Evolutionary conservation across 2,888 invertebrate genomes (phyloP), one percentile per base, ranked within the genome.

Genomic region (Phyllotreta striolata): DNA sequence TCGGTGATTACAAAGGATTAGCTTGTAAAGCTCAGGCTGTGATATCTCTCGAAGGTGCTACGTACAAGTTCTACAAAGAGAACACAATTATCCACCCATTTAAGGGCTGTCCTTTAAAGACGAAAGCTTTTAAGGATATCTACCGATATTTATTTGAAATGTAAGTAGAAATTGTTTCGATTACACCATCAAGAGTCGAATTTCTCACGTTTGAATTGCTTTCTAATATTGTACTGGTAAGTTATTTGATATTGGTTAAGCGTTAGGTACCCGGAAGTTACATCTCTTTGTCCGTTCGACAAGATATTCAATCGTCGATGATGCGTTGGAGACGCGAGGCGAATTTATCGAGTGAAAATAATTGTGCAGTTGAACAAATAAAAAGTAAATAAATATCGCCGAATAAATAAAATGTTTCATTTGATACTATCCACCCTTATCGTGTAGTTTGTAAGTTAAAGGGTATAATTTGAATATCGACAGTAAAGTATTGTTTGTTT

Each of bases 1-100:
- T 75, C 62, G 68, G 73, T 35, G 75, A 76, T 64, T 76, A 75
- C 58, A 76, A 74, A 60, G 62, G 72, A 38, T 63, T 75, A 14
- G 61, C 67, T 8, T 76, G 76, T 60, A 74, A 68, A 64, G 76
- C 76, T 3, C 66, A 75, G 43, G 76, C 74, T 13, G 66, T 70
- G 9, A 58, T 76, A 35, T 73, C 75, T 10, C 9, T 66, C 6
- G 64, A 69, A 55, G 73, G 73, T 44, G 58, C 67, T 7, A 34
- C 61, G 5, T 56, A 66, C 6, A 71, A 72, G 61, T 73, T 38
- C 56, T 76, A 40, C 69, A 66, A 13, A 71, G 64, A 59, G 68
- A 62, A 54, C 76, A 76, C 44, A 74, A 74, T 61, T 75, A 76
- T 68, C 74, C 74, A 8, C 76, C 75, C 5, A 52, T 46, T 8